Conservation (phyloP, 2,888 invertebrate species). For the Dryobotodes eremita region DNA sequence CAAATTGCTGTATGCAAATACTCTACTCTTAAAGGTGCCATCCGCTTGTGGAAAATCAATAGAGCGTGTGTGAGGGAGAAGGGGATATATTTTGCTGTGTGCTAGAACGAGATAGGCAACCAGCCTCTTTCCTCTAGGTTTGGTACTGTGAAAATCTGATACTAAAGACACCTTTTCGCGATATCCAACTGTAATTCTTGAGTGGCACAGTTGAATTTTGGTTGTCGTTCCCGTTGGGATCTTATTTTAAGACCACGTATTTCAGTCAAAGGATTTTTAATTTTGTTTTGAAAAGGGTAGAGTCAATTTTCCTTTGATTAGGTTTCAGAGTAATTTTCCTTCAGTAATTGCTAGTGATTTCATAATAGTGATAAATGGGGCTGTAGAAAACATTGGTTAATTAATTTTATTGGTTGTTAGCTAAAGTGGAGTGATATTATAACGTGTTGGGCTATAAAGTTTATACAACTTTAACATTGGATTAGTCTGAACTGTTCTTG, state of each 20-base stretch:
- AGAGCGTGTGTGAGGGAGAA: constrained; percentile 70
- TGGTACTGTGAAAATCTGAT: constrained; percentile 75
- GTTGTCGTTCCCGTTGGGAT: not conserved
- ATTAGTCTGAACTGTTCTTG: constrained; percentile 11
- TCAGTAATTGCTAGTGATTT: constrained; percentile 81
- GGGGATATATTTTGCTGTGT: not conserved
- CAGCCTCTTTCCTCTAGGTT: constrained; percentile 68
- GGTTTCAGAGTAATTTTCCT: constrained; percentile 64
- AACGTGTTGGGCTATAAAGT: constrained; percentile 35
- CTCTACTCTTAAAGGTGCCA: constrained; percentile 73
- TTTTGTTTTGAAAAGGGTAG: not conserved
- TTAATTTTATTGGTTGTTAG: constrained; percentile 77
- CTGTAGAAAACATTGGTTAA: constrained; percentile 70
- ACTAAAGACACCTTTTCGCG: not conserved
- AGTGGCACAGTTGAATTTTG: not conserved
- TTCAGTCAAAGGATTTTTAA: constrained; percentile 27
- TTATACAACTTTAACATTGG: constrained; percentile 27
- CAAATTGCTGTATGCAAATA: constrained; percentile 82
- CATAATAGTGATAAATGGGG: constrained; percentile 82
- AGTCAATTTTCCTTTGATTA: constrained; percentile 34
- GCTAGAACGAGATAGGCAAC: constrained; percentile 66
- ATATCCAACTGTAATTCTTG: constrained; percentile 30
- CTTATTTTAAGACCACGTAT: constrained; percentile 46
- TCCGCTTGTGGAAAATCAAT: constrained; percentile 82
- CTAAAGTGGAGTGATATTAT: constrained; percentile 44